Evolutionary conservation across 1,140 invertebrate genomes (phyloP).

Genomic region (Arctopsyche grandis): DNA sequence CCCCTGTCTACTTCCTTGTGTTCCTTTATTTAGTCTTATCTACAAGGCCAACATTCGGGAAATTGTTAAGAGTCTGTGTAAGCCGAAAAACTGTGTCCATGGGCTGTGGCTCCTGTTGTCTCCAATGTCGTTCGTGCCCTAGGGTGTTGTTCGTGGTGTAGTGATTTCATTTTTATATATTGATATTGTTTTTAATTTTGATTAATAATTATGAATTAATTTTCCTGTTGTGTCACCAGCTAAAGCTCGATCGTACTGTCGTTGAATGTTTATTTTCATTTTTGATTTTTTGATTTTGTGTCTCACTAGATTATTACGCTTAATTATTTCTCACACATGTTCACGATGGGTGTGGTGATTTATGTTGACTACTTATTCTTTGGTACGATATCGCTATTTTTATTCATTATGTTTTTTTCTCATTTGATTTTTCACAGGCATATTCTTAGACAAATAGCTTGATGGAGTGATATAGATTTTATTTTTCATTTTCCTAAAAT

Average conservation of each 20-base stretch:
- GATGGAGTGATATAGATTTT: conserved; percentile 52
- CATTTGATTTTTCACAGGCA: conserved; percentile 45
- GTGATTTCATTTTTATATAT: conserved; percentile 52
- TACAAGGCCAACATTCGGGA: neutral
- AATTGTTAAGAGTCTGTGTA: neutral
- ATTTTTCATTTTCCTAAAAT: conserved; percentile 42
- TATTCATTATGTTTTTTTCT: conserved; percentile 41
- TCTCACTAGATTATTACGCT: conserved; percentile 54
- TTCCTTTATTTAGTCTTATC: neutral
- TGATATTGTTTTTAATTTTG: conserved; percentile 53
- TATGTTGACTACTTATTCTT: conserved; percentile 24
- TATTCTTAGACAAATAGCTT: conserved; percentile 49
- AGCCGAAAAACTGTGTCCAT: conserved; percentile 43
- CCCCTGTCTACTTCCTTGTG: neutral
- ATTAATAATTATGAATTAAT: conserved; percentile 51
- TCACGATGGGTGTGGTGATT: conserved; percentile 49
- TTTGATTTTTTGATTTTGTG: conserved; percentile 49
- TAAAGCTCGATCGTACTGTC: conserved; percentile 55
- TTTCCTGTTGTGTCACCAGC: conserved; percentile 54
- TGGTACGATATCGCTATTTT: conserved; percentile 33
- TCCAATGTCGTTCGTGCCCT: conserved; percentile 65
- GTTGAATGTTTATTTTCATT: conserved; percentile 45
- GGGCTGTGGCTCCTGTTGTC: conserved; percentile 46
- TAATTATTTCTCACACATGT: conserved; percentile 50
- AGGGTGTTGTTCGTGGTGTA: conserved; percentile 61